Conservation (phyloP, 2,888 invertebrate species). For the Eilema sororculum region DNA sequence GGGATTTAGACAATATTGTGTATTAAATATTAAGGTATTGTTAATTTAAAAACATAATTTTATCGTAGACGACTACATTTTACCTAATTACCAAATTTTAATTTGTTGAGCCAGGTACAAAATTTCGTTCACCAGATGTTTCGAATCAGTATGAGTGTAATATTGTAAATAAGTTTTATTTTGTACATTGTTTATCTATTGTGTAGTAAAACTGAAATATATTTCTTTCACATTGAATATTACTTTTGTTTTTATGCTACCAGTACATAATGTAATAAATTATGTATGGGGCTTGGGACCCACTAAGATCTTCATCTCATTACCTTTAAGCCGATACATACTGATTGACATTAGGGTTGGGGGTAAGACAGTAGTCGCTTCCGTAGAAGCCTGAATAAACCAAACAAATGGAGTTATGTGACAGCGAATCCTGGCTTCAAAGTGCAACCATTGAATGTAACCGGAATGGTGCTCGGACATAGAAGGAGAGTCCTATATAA, state of each 20-base stretch:
- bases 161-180: conserved; percentile 69
- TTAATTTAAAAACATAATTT: conserved; percentile 53
- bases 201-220: conserved; percentile 73
- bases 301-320: no score
- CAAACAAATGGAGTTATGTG: neutral
- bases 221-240: conserved; percentile 73
- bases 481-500: no score
- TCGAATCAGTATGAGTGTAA: conserved; percentile 58
- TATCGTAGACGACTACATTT: conserved; percentile 54
- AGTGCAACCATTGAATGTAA: no score
- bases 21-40: conserved; percentile 42
- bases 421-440: no score
- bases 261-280: neutral
- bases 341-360: neutral
- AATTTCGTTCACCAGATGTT: conserved; percentile 58
- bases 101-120: conserved; percentile 65
- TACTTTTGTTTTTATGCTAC: conserved; percentile 43
- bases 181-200: conserved; percentile 70
- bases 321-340: no score
- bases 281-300: neutral
- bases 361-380: neutral
- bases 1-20: conserved; percentile 45
- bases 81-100: conserved; percentile 68
- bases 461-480: no score
- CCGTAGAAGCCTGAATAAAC: neutral